Evolutionary conservation across 2,113 vertebrate species (phyloP).

Genomic region (Pycnonotus jocosus): DNA sequence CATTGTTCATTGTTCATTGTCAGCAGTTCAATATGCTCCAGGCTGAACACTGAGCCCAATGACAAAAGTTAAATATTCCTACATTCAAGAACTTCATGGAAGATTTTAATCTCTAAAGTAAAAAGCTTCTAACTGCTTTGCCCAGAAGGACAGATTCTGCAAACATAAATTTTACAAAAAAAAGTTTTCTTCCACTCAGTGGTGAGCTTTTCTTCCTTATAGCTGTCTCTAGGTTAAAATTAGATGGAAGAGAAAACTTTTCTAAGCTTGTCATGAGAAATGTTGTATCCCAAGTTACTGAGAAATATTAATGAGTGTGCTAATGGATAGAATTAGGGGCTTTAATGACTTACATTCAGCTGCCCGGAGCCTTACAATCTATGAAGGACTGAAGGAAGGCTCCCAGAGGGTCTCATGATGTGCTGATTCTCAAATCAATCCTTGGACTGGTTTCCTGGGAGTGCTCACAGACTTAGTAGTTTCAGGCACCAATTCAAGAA

Average conservation of each 20-base stretch:
- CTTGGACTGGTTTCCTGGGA: conserved; percentile 23
- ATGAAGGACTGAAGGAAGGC: conserved; percentile 18
- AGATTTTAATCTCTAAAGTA: background rate
- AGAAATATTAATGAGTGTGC: conserved; percentile 57
- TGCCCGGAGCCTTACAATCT: conserved; percentile 30
- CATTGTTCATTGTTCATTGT: background rate
- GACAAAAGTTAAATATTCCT: background rate
- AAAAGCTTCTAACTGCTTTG: background rate
- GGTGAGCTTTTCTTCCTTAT: background rate
- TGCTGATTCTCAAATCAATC: conserved; percentile 46
- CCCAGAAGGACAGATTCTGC: background rate
- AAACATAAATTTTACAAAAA: background rate
- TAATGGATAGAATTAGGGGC: conserved; percentile 49
- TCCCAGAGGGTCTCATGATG: conserved; percentile 44
- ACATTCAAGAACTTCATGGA: background rate
- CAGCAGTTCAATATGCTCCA: background rate
- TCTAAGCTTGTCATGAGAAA: conserved; percentile 15
- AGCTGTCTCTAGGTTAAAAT: conserved; percentile 29
- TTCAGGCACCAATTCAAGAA: conserved; percentile 26
- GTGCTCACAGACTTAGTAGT: background rate
- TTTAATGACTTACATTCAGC: conserved; percentile 47
- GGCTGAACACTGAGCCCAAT: background rate
- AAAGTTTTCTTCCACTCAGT: background rate
- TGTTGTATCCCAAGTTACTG: background rate
- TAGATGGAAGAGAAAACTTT: conserved; percentile 23